Conservation (phyloP, 2,888 invertebrate species). For the Bibio marci region DNA sequence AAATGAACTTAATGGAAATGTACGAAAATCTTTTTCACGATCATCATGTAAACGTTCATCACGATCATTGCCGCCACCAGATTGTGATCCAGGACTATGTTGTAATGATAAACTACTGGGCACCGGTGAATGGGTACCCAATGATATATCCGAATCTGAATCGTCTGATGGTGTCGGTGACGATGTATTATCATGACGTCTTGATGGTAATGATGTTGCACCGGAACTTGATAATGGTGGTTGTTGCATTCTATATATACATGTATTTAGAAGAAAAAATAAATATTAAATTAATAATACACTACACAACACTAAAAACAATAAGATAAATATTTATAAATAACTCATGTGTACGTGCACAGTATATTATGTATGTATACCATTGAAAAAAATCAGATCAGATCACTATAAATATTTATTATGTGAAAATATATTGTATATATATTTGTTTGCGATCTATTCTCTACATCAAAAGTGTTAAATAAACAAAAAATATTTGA, state of each 20-base stretch:
- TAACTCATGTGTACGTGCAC: too few relatives aligned
- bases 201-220: slow-evolving; percentile 14
- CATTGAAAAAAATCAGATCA: too few relatives aligned
- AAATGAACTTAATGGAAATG: slow-evolving; percentile 6
- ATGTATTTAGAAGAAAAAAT: not conserved
- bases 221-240: slow-evolving; percentile 4
- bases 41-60: slow-evolving; percentile 25
- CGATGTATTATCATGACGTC: slow-evolving; percentile 23
- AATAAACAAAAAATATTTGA: too few relatives aligned
- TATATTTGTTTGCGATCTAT: too few relatives aligned
- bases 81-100: slow-evolving; percentile 29
- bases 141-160: slow-evolving; percentile 29
- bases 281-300: too few relatives aligned
- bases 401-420: too few relatives aligned
- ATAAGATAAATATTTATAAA: too few relatives aligned
- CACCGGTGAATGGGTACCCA: slow-evolving; percentile 30
- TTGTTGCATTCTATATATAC: slow-evolving; percentile 5
- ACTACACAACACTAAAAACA: too few relatives aligned
- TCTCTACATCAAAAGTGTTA: too few relatives aligned
- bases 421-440: too few relatives aligned
- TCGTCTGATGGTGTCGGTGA: slow-evolving; percentile 28
- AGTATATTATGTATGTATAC: too few relatives aligned
- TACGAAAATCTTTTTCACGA: slow-evolving; percentile 21
- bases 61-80: slow-evolving; percentile 27
- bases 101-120: slow-evolving; percentile 28